Base-by-base conservation (phyloP, 2,113 vertebrate genomes). In the Lipophrys pholis region DNA sequence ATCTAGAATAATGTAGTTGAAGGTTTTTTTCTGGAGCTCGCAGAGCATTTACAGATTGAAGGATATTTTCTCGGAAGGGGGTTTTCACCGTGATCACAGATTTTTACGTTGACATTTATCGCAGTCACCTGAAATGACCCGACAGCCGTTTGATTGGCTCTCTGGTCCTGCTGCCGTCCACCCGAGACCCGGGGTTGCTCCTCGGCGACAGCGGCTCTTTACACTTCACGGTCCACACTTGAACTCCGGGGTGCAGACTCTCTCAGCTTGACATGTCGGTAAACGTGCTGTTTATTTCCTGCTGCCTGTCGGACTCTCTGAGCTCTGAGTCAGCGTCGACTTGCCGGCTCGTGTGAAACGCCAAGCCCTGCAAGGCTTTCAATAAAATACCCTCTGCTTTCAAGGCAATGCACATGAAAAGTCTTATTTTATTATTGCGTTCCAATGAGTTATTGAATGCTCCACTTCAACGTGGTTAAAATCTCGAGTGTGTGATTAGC, bases 141-240 rank as follows among this genome's bases (percentile, higher is more conserved):
- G 21, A 30, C 2, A 30, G 21, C 21, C 4, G 21, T 30, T 4
- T 4, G 21, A 30, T 30, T 4, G 21, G n/a, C n/a, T n/a, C n/a
- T n/a, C n/a, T n/a, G n/a, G n/a, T n/a, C n/a, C n/a, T n/a, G n/a
- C n/a, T n/a, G n/a, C n/a, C n/a, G n/a, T n/a, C n/a, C n/a, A n/a
- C n/a, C n/a, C n/a, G n/a, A n/a, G n/a, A n/a, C n/a, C n/a, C n/a
- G n/a, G n/a, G n/a, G 5, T n/a, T n/a, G 38, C 53, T 51, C 61
- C 64, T 9, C 63, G 8, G 5, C 66, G 59, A 76, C 39, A 65
- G 7, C 46, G 66, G 57, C 41, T 58, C 15, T 49, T 63, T 39
- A 59, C 15, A 53, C 57, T 38, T 72, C 12, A 49, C 58, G 62
- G 17, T 38, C 21, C 41, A 68, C 38, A 60, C 51, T 49, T 58